Evolutionary conservation across 2,888 invertebrate species (phyloP).

Genomic region (Alloscopus bannaensis): DNA sequence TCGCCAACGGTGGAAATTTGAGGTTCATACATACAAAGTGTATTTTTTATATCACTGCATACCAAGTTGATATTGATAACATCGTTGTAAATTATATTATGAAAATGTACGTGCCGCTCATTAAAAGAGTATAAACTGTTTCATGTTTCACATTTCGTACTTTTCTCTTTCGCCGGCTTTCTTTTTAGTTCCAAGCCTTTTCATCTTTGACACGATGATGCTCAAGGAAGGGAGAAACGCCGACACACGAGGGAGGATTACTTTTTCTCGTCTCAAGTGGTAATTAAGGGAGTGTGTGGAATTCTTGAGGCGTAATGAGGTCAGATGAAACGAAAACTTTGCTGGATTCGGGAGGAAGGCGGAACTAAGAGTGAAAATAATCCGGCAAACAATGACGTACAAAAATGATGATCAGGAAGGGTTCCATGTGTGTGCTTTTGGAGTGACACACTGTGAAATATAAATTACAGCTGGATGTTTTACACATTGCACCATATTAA

Average conservation of each 20-base stretch:
- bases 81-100: too few relatives aligned
- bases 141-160: too few relatives aligned
- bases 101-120: too few relatives aligned
- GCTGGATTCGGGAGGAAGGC: slow-evolving; percentile 7
- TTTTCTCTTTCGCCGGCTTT: too few relatives aligned
- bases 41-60: too few relatives aligned
- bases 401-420: slow-evolving; percentile 2
- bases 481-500: slow-evolving; percentile 1
- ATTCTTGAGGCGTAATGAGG: slow-evolving; percentile 56
- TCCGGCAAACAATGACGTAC: background rate
- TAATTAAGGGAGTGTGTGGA: slow-evolving; percentile 64
- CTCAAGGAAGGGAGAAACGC: too few relatives aligned
- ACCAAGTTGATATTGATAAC: too few relatives aligned
- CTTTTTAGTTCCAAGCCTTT: too few relatives aligned
- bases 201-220: too few relatives aligned
- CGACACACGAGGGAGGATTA: slow-evolving; percentile 20
- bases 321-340: slow-evolving; percentile 35
- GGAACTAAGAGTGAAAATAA: background rate
- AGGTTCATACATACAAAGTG: too few relatives aligned
- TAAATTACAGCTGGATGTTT: slow-evolving; percentile 48
- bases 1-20: too few relatives aligned
- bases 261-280: slow-evolving; percentile 27
- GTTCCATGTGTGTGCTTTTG: slow-evolving; percentile 5
- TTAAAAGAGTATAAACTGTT: too few relatives aligned
- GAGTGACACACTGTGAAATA: slow-evolving; percentile 54